A percentile compares a stretch with the other conserved stretches of the same genome.
phyloP scores from a whole-genome alignment of 2,113 vertebrate species.

The Chauna torquata region DNA sequence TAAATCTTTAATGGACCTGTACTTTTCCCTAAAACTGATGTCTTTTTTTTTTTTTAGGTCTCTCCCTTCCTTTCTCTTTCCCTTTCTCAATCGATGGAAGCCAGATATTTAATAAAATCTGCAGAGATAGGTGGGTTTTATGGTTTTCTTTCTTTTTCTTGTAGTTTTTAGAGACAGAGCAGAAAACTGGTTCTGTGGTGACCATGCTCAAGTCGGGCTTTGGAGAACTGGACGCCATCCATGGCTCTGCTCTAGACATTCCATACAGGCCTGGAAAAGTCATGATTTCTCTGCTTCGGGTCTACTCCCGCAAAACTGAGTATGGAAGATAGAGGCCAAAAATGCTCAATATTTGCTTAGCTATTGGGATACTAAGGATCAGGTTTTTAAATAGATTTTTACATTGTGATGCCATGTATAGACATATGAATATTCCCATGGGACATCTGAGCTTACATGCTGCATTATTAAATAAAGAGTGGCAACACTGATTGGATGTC shows the following conservation, averaged over 20 bases:
- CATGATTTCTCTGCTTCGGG: background rate
- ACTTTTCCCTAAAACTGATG: slow-evolving; percentile 38
- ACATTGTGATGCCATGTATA: background rate
- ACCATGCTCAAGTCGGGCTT: background rate
- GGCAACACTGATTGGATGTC: background rate
- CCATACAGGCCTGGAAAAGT: background rate
- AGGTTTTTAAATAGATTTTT: background rate
- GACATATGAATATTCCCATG: background rate
- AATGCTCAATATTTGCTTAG: background rate
- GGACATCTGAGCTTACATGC: background rate
- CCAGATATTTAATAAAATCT: background rate
- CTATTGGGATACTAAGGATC: background rate
- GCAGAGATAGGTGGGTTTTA: background rate
- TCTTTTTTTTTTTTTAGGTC: background rate
- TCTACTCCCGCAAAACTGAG: background rate
- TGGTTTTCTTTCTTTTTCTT: background rate
- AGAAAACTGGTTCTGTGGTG: background rate
- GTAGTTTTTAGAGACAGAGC: background rate
- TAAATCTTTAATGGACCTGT: slow-evolving; percentile 61
- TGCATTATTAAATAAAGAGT: background rate
- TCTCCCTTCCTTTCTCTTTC: background rate
- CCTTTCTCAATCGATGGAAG: background rate
- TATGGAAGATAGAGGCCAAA: background rate
- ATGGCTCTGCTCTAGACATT: background rate
- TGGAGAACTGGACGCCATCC: background rate